Conservation (phyloP, 2,797 vertebrate genomes). For the Triplophysa yarkandensis region DNA sequence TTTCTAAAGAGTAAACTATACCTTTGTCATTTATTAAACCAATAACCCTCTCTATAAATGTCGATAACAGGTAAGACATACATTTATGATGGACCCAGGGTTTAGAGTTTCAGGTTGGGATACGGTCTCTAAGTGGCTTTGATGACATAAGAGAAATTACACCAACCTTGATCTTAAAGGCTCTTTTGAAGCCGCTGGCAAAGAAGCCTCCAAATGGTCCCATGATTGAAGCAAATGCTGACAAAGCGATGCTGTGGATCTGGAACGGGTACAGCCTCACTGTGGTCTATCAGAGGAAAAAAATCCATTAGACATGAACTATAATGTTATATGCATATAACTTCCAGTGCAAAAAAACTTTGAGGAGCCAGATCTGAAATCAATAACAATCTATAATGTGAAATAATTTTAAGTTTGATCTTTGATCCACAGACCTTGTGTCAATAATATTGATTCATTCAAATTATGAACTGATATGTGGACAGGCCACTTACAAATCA, state of each 20-base stretch:
- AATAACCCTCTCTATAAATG: neutral
- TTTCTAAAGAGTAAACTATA: neutral
- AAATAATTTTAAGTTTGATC: neutral
- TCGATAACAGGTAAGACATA: neutral
- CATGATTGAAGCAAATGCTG: conserved; percentile 92
- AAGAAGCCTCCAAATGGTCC: conserved; percentile 98
- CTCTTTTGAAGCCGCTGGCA: conserved; percentile 97
- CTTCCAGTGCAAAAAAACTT: neutral
- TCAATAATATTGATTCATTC: neutral
- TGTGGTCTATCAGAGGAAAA: conserved; percentile 77
- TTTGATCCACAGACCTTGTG: neutral
- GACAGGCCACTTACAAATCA: neutral
- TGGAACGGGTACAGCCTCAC: conserved; percentile 96
- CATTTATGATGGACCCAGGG: neutral
- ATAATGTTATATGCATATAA: neutral
- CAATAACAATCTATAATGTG: neutral
- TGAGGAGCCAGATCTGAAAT: neutral
- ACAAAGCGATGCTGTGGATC: conserved; percentile 97
- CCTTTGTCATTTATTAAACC: neutral
- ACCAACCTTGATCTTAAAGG: conserved; percentile 96
- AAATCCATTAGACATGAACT: neutral
- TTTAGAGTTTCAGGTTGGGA: neutral
- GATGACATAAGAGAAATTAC: neutral
- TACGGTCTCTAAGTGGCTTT: conserved; percentile 5
- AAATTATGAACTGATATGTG: neutral